These are phyloP conservation scores for Dolichotis patagonum DNA, from an alignment of 2,113 vertebrate genomes.

Conservation along the genomic window DNA sequence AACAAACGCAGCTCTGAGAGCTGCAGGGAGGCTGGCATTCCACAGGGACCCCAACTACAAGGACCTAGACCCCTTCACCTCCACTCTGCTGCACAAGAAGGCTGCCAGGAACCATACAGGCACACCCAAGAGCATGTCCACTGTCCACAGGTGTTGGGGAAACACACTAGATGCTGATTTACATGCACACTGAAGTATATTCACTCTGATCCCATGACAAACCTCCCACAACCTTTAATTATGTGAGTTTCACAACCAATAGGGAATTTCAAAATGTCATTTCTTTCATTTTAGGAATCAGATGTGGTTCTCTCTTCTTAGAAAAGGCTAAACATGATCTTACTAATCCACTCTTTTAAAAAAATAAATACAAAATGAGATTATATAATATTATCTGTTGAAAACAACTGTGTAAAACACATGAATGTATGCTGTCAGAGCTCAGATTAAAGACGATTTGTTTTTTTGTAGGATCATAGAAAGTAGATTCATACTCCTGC, in stretches of 20 bases:
- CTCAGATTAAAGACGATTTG: background rate
- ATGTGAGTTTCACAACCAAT: background rate
- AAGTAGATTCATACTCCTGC: background rate
- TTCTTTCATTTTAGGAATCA: background rate
- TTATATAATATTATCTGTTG: background rate
- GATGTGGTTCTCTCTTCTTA: background rate
- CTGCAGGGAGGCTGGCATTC: accelerated
- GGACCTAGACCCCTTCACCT: background rate
- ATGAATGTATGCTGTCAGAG: background rate
- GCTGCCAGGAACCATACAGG: accelerated
- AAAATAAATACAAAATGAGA: background rate
- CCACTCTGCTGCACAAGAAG: background rate
- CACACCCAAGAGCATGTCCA: background rate
- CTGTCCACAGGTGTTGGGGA: accelerated
- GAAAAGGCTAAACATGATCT: background rate
- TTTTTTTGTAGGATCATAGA: slow-evolving; percentile 1
- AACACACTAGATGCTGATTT: background rate
- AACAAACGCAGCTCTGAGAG: background rate
- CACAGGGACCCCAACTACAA: background rate
- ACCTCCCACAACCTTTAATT: accelerated
- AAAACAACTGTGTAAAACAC: background rate
- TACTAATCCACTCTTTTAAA: background rate
- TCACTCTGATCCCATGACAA: too few relatives aligned
- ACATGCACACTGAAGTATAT: accelerated
- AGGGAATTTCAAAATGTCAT: background rate